Base-by-base conservation (phyloP, 2,888 invertebrate species). In the Plagodis dolabraria region DNA sequence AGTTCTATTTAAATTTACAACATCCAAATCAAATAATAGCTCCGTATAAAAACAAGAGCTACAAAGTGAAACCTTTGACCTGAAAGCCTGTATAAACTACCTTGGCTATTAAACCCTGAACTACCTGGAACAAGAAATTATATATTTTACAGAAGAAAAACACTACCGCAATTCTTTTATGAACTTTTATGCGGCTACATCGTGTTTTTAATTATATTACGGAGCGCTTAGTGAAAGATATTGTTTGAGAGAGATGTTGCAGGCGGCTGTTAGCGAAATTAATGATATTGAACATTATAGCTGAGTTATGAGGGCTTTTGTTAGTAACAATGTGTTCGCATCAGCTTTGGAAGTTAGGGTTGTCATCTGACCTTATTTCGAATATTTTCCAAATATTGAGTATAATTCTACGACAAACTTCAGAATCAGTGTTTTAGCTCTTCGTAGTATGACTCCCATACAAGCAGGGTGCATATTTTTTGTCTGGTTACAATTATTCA, bases 71-170 rank as follows among this genome's bases (percentile, higher is more conserved):
- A 55, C 38, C 36, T 58, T 58, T 62, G 65, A 65, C 57, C 60
- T 62, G 56, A 50, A 65, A 65, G 55, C 53, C 58, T 58, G 58
- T 58, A 61, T 53, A 66, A 64, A 53, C 51, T 50, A 22, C 47
- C 57, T 53, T 10, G 48, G 43, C 60, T 53, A 64, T 63, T 63
- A 63, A 62, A 60, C 56, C 54, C 56, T 58, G 61, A 62, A 65
- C 63, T 51, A 60, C 54, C 53, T 45, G 58, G 53, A 36, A 55
- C 47, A 52, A 66, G 53, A 62, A 60, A 60, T 53, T 57, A 45
- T 59, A 68, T 53, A 51, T 55, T 63, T 65, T 62, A 60, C 62
- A 53, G 57, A 58, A 64, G 52, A 46, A 67, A 62, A 62, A 49
- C 52, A 58, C 49, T 38, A 63, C 63, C 52, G 55, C 56, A 48